Percentiles rank a stretch among this genome's conserved stretches.
Evolutionary conservation across 2,888 invertebrate genomes (phyloP).

Genomic region (Polydrusus tereticollis): DNA sequence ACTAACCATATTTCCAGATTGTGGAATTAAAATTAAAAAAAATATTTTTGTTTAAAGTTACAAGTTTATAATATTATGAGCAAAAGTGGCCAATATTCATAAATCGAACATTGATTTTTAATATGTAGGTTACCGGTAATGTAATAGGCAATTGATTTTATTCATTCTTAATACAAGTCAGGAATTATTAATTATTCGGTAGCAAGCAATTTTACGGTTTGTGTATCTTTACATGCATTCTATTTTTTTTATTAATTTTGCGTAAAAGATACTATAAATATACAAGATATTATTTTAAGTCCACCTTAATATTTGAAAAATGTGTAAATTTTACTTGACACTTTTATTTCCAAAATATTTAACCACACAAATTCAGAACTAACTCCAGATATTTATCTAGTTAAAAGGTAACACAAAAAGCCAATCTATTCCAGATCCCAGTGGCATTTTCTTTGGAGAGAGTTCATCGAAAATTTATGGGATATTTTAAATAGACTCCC

Average conservation of each 20-base stretch:
- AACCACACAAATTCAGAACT: background rate
- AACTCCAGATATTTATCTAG: background rate
- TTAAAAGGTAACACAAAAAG: constrained; percentile 7
- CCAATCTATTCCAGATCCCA: background rate
- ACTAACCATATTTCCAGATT: too few relatives aligned
- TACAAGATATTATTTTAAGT: too few relatives aligned
- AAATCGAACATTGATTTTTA: background rate
- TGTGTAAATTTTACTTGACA: background rate
- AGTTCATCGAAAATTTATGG: constrained; percentile 28
- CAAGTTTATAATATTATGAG: too few relatives aligned
- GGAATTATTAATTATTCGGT: background rate
- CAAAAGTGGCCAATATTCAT: too few relatives aligned
- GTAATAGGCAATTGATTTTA: background rate
- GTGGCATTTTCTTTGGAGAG: background rate
- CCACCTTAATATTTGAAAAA: background rate
- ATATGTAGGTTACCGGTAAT: background rate
- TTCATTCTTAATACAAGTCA: background rate
- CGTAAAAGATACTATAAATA: background rate
- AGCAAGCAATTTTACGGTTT: background rate
- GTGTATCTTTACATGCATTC: background rate
- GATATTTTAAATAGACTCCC: constrained; percentile 38
- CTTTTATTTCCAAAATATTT: background rate
- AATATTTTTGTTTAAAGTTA: too few relatives aligned
- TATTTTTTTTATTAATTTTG: background rate
- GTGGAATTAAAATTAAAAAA: too few relatives aligned